Evolutionary conservation across 2,797 vertebrate genomes (phyloP), one percentile per base, ranked within the genome.

Genomic region (Hyperoplus immaculatus): DNA sequence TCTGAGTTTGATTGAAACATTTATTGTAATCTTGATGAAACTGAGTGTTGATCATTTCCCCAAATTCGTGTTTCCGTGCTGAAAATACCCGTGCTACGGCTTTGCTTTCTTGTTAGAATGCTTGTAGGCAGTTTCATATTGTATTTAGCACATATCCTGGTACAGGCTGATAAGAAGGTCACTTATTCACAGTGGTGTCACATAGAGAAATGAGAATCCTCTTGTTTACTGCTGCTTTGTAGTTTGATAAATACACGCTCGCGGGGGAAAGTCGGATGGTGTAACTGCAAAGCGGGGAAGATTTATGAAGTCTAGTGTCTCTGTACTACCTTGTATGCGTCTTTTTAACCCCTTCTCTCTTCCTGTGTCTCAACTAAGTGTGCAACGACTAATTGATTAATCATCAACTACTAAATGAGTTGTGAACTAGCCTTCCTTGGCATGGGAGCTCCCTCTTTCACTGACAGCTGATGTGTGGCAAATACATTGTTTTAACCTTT

Each of bases 151-250:
- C 74, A 83, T 79, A 83, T 79, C 62, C 69, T 83, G 83, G 36
- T 67, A 5, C 68, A 51, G 15, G 54, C 81, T 83, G 86, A 91
- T 85, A 91, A 86, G 81, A 49, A 65, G 70, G 75, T 81, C 82
- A 72, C 66, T 78, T 75, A 89, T 82, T 86, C 74, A 82, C 74
- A 84, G 72, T 18, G 29, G 67, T 79, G 82, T 88, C 81, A 82
- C 72, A 60, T 6, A 15, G 63, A 77, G 51, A 72, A 85, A 76
- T 71, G 69, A 73, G 65, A 80, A 83, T 71, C 67, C 16, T 74
- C 72, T 85, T 80, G 79, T 87, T 84, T 81, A 83, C 57, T 4
- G 58, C 83, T 64, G 83, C 72, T 83, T 74, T 83, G 77, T 55
- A 64, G 59, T 83, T 82, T 84, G 75, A 90, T 84, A 61, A 76